Percentiles rank a stretch among this genome's conserved stretches.
These are phyloP conservation scores for Scartelaos histophorus DNA, from an alignment of 2,113 vertebrate genomes.

Conservation along the genomic window DNA sequence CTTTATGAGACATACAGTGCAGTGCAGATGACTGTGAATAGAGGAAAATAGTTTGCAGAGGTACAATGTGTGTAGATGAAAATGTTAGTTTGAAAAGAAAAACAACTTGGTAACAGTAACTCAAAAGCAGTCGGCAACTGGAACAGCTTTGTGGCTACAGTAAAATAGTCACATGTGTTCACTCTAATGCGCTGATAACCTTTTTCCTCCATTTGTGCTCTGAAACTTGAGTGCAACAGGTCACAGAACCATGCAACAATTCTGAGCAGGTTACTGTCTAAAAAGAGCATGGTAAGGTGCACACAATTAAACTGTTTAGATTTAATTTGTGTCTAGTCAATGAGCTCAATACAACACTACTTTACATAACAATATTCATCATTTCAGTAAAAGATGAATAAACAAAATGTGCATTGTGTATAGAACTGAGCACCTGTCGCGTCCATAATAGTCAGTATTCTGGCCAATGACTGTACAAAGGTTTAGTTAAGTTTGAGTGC, in stretches of 20 bases:
- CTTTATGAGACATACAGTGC: constrained; percentile 54
- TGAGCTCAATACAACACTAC: background rate
- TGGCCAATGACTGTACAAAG: constrained; percentile 8
- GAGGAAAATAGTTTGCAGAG: constrained; percentile 65
- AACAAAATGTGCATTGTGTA: constrained; percentile 8
- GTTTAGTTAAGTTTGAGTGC: constrained; percentile 54
- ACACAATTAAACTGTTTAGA: no score
- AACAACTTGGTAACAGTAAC: constrained; percentile 58
- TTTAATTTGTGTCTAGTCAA: background rate
- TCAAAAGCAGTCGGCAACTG: constrained; percentile 56
- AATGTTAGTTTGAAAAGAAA: constrained; percentile 59
- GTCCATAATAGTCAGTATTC: background rate
- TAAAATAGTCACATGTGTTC: constrained; percentile 66
- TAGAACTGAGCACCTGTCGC: constrained; percentile 22
- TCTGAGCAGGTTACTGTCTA: background rate
- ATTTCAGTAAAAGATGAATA: background rate
- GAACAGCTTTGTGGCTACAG: constrained; percentile 46
- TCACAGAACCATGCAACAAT: constrained; percentile 12
- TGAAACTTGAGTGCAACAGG: constrained; percentile 28
- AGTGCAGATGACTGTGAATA: constrained; percentile 60
- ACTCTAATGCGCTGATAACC: constrained; percentile 53
- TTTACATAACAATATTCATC: background rate
- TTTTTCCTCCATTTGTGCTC: constrained; percentile 42
- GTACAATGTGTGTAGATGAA: constrained; percentile 57
- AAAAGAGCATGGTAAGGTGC: no score